Base-by-base conservation (phyloP, 2,888 invertebrate genomes). In the Orthosia cruda region DNA sequence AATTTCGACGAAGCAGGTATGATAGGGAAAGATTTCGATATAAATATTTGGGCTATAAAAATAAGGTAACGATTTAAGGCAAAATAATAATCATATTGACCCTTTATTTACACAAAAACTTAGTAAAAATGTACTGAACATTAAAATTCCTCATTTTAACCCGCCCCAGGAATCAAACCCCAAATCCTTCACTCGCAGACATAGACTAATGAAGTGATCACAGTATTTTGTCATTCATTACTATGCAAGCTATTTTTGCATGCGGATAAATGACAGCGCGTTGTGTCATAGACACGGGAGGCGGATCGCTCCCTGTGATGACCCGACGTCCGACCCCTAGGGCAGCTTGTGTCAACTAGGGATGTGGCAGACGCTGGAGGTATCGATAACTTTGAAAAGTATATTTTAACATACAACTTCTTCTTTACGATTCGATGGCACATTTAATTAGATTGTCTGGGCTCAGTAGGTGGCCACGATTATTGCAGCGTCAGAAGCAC, bases 291-390 rank as follows among this genome's bases (percentile, higher is more conserved):
- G 93, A 90, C 93, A 93, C 88, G 91, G 91, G 90, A 89, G 90
- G 84, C 88, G 90, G 90, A 89, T 92, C 92, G 90, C 89, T 91
- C 90, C 90, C 93, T 91, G 90, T 93, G 94, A 94, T 93, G 95
- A 94, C 93, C 94, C 91, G 89, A 89, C 92, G 88, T 89, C 88
- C 91, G 90, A 93, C 92, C 95, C 92, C 92, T 91, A 90, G 92
- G 91, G 91, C 88, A 80, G 87, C 84, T 76, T 78, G 74, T 79
- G 79, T 73, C 72, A 70, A 69, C 79, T 89, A 91, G 91, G 84
- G 89, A 84, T 80, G 90, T 59, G 26, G 1, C 45, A n/a, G 20
- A 18, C n/a, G 71, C 47, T n/a, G 2, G 20, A 13, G 13, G 18
- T 69, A 62, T 74, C 80, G 61, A 61, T 45, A 45, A 40, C 13